Base-by-base conservation (phyloP, 2,113 vertebrate genomes). In the Pterocles burchelli region DNA sequence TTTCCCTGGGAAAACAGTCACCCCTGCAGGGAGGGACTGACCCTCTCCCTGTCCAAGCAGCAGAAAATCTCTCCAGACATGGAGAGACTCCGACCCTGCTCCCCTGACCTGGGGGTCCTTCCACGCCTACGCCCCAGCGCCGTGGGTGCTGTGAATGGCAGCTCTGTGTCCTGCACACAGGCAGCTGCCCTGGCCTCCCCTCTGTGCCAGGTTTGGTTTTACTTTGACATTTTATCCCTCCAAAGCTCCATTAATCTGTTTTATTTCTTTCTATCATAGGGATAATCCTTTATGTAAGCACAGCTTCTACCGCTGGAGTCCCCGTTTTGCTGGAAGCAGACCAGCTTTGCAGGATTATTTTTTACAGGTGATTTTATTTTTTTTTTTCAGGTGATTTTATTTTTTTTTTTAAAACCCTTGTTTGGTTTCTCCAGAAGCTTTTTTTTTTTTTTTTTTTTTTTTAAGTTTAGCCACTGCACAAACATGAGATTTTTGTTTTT, bases 211-310 rank as follows among this genome's bases (percentile, higher is more conserved):
- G 0, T 5, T 68, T 1, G 1, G 11, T 4, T 54, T 80, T 36
- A 10, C 86, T 81, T 73, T 38, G 89, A 49, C 72, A 34, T 78
- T 93, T 78, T 31, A 89, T 67, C 83, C 55, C 70, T 41, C 74
- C 34, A 58, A 89, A 81, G 61, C 93, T 78, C 77, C 25, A 4
- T 36, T 89, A 71, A 85, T 76, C 89, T 54, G 24, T 66, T 90
- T 90, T 33, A 17, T 68, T 73, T 85, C 79, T 61, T 83, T 71
- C 87, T 65, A 9, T 70, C 57, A 17, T 11, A 70, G 49, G 68
- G n/a, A 45, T 94, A 85, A 87, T 93, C 89, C 76, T 63, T 57
- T 67, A 16, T 29, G 66, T 20, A 63, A 86, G 57, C 65, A 52
- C 24, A 34, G 68, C 6, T 66, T n/a, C 73, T 41, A 13, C 75